A percentile compares a stretch with the other conserved stretches of the same genome.
Evolutionary conservation across 2,113 vertebrate species (phyloP).

Genomic region (Cepphus grylle): DNA sequence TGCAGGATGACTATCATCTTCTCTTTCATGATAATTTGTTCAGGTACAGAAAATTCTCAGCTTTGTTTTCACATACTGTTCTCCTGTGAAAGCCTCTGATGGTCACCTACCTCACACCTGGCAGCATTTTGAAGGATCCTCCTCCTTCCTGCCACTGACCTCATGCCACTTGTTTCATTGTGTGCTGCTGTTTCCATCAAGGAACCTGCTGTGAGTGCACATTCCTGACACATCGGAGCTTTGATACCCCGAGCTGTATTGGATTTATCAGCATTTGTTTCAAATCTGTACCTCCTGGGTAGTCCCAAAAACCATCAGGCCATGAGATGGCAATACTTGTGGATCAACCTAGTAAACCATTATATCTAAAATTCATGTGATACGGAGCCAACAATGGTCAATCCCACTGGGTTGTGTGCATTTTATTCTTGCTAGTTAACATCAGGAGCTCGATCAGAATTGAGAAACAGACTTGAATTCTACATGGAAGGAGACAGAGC

Average conservation of each 20-base stretch:
- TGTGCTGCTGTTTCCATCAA: not conserved
- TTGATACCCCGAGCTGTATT: not conserved
- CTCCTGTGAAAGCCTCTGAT: not conserved
- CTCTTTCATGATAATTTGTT: not conserved
- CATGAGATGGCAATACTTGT: not conserved
- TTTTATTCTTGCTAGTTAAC: not conserved
- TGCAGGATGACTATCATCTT: not conserved
- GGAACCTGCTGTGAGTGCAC: not conserved
- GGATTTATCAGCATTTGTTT: not conserved
- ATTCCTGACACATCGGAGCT: not conserved
- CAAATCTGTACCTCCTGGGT: not conserved
- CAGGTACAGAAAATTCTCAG: not conserved
- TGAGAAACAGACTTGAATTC: not conserved
- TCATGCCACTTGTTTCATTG: not conserved
- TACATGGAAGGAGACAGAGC: not conserved
- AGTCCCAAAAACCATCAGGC: not conserved
- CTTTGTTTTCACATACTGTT: not conserved
- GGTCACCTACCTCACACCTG: not conserved
- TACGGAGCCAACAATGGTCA: not conserved
- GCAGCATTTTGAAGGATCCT: not conserved
- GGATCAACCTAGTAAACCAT: accelerated
- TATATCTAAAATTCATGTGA: not conserved
- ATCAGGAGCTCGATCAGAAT: not conserved
- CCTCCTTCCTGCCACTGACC: not conserved
- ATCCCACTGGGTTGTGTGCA: not conserved